A percentile compares a stretch with the other conserved stretches of the same genome.
Conservation (phyloP, 2,797 vertebrate genomes). For the Prunella strophiata region DNA sequence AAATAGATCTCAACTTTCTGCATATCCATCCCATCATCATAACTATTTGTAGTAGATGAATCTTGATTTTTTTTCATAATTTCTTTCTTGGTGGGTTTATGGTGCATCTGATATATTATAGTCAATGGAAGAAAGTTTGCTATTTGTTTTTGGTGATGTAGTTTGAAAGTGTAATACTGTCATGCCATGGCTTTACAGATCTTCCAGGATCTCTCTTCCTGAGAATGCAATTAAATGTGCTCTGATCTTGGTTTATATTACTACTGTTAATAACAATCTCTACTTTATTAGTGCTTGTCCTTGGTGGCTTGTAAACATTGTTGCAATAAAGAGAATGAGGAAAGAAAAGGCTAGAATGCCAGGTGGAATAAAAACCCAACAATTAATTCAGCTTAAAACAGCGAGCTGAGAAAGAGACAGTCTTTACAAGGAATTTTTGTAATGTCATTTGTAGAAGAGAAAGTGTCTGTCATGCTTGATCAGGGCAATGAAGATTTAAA, state of each 20-base stretch:
- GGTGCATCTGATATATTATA: neutral
- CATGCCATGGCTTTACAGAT: neutral
- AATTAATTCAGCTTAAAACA: neutral
- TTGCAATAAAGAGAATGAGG: neutral
- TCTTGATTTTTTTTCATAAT: neutral
- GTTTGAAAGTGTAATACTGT: neutral
- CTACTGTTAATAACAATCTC: neutral
- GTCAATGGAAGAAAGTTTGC: neutral
- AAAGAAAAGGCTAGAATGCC: neutral
- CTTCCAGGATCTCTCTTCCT: neutral
- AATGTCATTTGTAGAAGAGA: conserved; percentile 16
- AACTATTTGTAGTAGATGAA: neutral
- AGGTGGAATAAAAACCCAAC: neutral
- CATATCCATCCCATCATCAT: neutral
- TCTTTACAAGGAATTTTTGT: neutral
- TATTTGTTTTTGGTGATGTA: neutral
- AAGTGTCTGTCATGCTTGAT: conserved; percentile 8
- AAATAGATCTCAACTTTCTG: conserved; percentile 16
- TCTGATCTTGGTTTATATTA: neutral
- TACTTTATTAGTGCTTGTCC: neutral
- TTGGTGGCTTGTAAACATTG: conserved; percentile 1
- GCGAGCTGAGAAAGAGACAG: neutral
- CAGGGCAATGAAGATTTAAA: neutral
- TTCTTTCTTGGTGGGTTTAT: neutral
- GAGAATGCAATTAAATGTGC: neutral